Percentiles rank a stretch among this genome's conserved stretches.
Conservation (phyloP, 2,113 vertebrate genomes). For the Camelus bactrianus region DNA sequence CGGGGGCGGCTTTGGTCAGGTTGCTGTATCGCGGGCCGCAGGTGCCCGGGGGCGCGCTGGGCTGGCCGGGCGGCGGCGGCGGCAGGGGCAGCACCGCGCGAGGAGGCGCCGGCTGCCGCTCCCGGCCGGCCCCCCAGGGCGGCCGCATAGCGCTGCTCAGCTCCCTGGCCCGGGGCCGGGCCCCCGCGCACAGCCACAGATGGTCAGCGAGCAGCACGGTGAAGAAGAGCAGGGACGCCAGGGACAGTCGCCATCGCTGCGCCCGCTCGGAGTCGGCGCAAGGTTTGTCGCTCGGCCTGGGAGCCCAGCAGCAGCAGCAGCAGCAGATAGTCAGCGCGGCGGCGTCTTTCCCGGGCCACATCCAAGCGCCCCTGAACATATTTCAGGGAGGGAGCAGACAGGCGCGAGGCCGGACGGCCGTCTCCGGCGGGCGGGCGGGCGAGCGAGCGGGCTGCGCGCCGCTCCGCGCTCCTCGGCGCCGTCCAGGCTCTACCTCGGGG, state of each 20-base stretch:
- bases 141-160: constrained; percentile 83
- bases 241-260: constrained; percentile 92
- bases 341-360: constrained; percentile 89
- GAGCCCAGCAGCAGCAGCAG: constrained; percentile 83
- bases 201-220: constrained; percentile 90
- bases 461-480: constrained; percentile 64
- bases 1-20: constrained; percentile 85
- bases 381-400: constrained; percentile 84
- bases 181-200: constrained; percentile 90
- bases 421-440: constrained; percentile 20
- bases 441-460: constrained; percentile 49
- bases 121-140: constrained; percentile 76
- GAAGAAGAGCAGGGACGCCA: constrained; percentile 90
- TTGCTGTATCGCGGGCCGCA: constrained; percentile 86
- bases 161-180: constrained; percentile 86
- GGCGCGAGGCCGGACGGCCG: constrained; percentile 77
- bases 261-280: constrained; percentile 90
- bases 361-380: constrained; percentile 92
- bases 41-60: constrained; percentile 71
- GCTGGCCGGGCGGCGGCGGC: constrained; percentile 60
- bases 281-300: constrained; percentile 88
- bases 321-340: constrained; percentile 88
- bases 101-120: constrained; percentile 68
- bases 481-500: constrained; percentile 85
- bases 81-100: constrained; percentile 70